A percentile compares a stretch with the other conserved stretches of the same genome.
phyloP scores from a whole-genome alignment of 2,113 vertebrate genomes.

The Strigops habroptila region DNA sequence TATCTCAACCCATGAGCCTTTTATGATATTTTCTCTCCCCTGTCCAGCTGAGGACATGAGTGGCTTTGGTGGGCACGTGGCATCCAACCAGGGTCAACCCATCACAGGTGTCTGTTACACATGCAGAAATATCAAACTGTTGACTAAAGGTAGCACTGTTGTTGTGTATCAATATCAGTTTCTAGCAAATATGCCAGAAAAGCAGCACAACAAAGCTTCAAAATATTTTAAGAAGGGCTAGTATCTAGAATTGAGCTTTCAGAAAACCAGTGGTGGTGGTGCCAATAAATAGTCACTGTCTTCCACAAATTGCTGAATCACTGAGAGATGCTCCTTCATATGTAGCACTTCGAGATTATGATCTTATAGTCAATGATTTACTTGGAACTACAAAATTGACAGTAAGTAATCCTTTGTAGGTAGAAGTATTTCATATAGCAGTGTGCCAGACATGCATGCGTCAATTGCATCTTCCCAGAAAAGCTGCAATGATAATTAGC shows the following conservation, averaged over 20 bases:
- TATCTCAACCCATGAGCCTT: background rate
- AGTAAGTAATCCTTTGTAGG: background rate
- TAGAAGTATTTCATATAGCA: background rate
- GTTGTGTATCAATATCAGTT: background rate
- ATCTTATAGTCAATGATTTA: background rate
- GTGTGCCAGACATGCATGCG: background rate
- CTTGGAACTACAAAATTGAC: background rate
- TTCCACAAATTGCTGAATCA: background rate
- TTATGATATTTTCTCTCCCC: background rate
- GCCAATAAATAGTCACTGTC: background rate
- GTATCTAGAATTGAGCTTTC: background rate
- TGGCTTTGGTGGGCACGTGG: background rate
- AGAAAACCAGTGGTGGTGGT: background rate
- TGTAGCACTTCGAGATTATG: background rate
- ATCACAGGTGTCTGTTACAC: background rate
- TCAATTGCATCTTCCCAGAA: background rate
- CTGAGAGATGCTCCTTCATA: background rate
- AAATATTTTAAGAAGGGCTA: background rate
- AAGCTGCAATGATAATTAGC: background rate
- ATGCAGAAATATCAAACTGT: background rate
- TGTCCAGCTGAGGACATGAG: background rate
- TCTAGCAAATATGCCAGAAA: background rate
- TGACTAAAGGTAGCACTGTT: background rate
- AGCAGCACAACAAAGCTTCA: background rate
- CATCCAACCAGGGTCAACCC: background rate